phyloP scores from a whole-genome alignment of 2,888 invertebrate species.

The Trimorus sp. region DNA sequence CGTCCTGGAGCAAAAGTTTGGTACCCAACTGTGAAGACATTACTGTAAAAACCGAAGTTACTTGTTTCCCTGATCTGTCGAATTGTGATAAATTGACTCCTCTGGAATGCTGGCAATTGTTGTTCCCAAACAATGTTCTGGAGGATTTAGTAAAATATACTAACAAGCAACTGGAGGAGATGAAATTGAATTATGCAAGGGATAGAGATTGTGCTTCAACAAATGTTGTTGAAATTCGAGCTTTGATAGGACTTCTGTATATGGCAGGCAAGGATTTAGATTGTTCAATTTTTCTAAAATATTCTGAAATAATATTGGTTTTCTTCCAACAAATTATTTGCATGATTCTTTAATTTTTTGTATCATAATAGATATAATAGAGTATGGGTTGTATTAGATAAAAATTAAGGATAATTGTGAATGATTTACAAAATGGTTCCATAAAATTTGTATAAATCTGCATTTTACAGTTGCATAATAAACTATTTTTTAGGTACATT shows the following conservation, averaged over 20 bases:
- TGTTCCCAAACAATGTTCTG: slow-evolving; percentile 68
- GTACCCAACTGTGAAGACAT: background rate
- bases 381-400: too few species aligned
- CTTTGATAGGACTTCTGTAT: slow-evolving; percentile 67
- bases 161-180: slow-evolving; percentile 61
- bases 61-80: slow-evolving; percentile 35
- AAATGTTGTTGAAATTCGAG: slow-evolving; percentile 65
- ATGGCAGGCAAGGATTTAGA: slow-evolving; percentile 35
- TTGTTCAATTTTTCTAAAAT: too few species aligned
- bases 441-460: too few species aligned
- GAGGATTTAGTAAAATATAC: slow-evolving; percentile 62
- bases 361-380: too few species aligned
- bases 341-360: too few species aligned
- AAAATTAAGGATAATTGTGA: too few species aligned
- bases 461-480: too few species aligned
- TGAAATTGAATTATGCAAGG: slow-evolving; percentile 66
- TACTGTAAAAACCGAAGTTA: slow-evolving; percentile 34
- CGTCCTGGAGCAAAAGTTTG: slow-evolving; percentile 45
- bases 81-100: slow-evolving; percentile 31
- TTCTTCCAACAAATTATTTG: too few species aligned
- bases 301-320: too few species aligned
- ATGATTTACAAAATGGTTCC: too few species aligned
- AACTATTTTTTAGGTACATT: too few species aligned
- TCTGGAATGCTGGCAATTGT: slow-evolving; percentile 68
- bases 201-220: slow-evolving; percentile 69